Percentiles rank a stretch among this genome's conserved stretches.
Conservation (phyloP, 2,797 vertebrate genomes). For the Karalla daura region DNA sequence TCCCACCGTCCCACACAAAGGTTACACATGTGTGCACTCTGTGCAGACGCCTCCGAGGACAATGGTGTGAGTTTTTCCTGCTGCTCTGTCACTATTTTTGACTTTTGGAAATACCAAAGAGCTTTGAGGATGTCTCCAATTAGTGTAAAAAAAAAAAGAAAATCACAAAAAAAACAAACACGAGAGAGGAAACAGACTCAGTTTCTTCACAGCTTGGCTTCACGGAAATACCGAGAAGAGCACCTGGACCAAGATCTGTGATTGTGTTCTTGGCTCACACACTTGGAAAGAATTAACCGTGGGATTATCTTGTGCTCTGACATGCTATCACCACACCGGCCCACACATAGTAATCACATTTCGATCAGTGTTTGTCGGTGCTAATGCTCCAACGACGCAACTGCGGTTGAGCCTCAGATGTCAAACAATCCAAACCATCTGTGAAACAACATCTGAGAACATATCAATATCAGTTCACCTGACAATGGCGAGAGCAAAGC, state of each 20-base stretch:
- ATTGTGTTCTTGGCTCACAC: conserved; percentile 57
- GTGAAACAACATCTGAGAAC: conserved; percentile 45
- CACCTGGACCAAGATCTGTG: conserved; percentile 46
- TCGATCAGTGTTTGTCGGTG: conserved; percentile 45
- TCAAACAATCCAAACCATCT: conserved; percentile 50
- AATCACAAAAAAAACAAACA: background rate
- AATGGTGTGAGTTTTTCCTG: background rate
- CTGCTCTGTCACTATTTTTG: conserved; percentile 27
- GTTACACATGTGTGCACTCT: background rate
- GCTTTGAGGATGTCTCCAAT: conserved; percentile 33
- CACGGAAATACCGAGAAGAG: conserved; percentile 18
- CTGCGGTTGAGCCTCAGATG: conserved; percentile 24
- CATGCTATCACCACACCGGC: conserved; percentile 53
- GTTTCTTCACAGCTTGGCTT: conserved; percentile 27
- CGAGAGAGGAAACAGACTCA: conserved; percentile 17
- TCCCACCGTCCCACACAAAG: conserved; percentile 33
- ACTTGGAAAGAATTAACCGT: conserved; percentile 47
- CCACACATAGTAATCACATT: conserved; percentile 53
- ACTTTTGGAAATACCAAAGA: background rate
- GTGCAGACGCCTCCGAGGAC: background rate
- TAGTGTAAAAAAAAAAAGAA: conserved; percentile 40
- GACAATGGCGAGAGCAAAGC: conserved; percentile 40
- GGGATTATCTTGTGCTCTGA: conserved; percentile 42
- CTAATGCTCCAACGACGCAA: conserved; percentile 42
- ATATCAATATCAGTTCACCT: conserved; percentile 48